Evolutionary conservation across 2,797 vertebrate genomes (phyloP).

Genomic region (Enteromius afrohamiltoni): DNA sequence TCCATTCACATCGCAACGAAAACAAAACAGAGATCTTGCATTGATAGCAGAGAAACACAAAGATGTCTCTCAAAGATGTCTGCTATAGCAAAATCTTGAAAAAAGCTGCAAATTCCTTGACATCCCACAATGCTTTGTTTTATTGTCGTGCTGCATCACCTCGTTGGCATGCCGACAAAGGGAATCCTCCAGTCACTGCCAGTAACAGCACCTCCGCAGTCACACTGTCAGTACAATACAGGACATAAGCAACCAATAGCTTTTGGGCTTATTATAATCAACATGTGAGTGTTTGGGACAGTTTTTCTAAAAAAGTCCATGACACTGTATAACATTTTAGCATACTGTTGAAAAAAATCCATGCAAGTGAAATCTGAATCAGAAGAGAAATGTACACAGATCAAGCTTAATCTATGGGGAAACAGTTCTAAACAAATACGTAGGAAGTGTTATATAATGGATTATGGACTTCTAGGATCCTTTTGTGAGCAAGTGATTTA

Average conservation of each 20-base stretch:
- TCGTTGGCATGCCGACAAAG: constrained; percentile 62
- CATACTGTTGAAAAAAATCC: background rate
- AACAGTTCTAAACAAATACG: background rate
- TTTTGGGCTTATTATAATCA: background rate
- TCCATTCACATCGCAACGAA: constrained; percentile 21
- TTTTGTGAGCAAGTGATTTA: background rate
- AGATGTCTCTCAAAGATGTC: constrained; percentile 42
- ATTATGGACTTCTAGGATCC: background rate
- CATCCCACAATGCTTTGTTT: constrained; percentile 60
- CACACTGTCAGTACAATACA: constrained; percentile 3
- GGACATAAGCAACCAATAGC: background rate
- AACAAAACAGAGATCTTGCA: constrained; percentile 52
- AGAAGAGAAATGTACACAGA: background rate
- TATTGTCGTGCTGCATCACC: constrained; percentile 72
- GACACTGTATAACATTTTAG: background rate
- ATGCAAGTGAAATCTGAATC: background rate
- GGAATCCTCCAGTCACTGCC: constrained; percentile 58
- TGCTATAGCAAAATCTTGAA: constrained; percentile 55
- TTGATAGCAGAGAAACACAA: constrained; percentile 19
- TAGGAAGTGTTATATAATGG: background rate
- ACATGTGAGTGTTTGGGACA: background rate
- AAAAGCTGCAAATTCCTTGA: constrained; percentile 56
- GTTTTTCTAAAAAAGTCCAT: background rate
- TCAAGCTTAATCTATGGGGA: background rate
- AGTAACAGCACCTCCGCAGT: constrained; percentile 36